phyloP scores from a whole-genome alignment of 2,888 invertebrate genomes.

The Drosophila macrospina region DNA sequence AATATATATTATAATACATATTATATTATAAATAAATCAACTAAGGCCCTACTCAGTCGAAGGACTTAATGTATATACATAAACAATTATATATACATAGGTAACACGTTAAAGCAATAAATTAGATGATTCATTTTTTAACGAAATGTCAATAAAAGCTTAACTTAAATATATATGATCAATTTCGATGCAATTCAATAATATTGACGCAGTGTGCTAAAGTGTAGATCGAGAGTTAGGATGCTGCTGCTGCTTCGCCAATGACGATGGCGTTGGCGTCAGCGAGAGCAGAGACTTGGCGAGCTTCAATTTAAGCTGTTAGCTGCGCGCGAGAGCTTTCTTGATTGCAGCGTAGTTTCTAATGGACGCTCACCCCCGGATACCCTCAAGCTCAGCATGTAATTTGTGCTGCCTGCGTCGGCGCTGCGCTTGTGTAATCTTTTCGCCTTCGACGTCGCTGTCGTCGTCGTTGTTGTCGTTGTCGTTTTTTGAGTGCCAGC shows the following conservation, averaged over 20 bases:
- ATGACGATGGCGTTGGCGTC: conserved; percentile 35
- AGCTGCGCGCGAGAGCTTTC: conserved; percentile 67
- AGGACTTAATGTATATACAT: too few relatives aligned
- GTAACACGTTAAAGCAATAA: too few relatives aligned
- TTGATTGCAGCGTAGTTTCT: conserved; percentile 70
- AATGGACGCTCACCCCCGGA: conserved; percentile 43
- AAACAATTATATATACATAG: too few relatives aligned
- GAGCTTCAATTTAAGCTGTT: conserved; percentile 25
- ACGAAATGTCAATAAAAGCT: neutral
- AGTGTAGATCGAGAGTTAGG: conserved; percentile 32
- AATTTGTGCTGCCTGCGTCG: conserved; percentile 54
- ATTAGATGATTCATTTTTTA: too few relatives aligned
- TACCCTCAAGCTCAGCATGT: conserved; percentile 12
- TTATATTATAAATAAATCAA: too few relatives aligned
- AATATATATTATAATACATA: too few relatives aligned
- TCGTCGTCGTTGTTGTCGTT: conserved; percentile 2
- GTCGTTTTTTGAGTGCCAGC: conserved; percentile 35
- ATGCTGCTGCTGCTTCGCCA: conserved; percentile 20
- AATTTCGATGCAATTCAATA: neutral
- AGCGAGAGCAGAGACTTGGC: conserved; percentile 19
- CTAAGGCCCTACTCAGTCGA: too few relatives aligned
- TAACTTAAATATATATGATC: neutral
- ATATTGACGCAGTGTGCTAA: conserved; percentile 10
- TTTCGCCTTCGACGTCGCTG: conserved; percentile 43
- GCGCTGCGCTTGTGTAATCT: conserved; percentile 77